Evolutionary conservation across 2,113 vertebrate genomes (phyloP).

Genomic region (Motacilla alba): DNA sequence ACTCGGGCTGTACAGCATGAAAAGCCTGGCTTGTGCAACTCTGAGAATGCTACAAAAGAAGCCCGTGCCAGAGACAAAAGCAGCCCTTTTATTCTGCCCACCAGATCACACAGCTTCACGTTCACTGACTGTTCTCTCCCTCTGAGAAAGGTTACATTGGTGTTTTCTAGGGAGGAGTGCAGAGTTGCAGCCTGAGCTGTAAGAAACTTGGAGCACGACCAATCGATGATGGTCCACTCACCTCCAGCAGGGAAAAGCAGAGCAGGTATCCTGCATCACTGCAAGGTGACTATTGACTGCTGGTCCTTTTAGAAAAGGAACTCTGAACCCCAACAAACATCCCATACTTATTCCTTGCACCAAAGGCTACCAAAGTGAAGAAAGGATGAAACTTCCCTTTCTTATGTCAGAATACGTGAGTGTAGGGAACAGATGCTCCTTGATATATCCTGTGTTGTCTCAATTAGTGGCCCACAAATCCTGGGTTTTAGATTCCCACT

Average conservation of each 20-base stretch:
- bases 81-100: not conserved
- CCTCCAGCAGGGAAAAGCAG: not conserved
- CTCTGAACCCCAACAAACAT: not conserved
- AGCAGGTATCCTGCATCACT: not conserved
- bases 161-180: not conserved
- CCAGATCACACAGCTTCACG: not conserved
- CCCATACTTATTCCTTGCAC: not conserved
- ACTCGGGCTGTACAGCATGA: not conserved
- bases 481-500: not conserved
- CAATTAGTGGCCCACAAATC: not conserved
- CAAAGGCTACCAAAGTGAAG: not conserved
- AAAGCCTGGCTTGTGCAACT: not conserved
- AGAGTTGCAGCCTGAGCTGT: not conserved
- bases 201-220: not conserved
- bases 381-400: not conserved
- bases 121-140: not conserved
- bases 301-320: not conserved
- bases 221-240: not conserved
- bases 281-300: fast-evolving
- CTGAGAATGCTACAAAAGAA: not conserved
- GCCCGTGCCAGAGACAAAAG: not conserved
- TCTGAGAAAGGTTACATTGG: not conserved
- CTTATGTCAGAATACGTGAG: not conserved
- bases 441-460: not conserved
- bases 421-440: not conserved